Evolutionary conservation across 2,888 invertebrate species (phyloP).

Genomic region (Anarsia innoxiella): DNA sequence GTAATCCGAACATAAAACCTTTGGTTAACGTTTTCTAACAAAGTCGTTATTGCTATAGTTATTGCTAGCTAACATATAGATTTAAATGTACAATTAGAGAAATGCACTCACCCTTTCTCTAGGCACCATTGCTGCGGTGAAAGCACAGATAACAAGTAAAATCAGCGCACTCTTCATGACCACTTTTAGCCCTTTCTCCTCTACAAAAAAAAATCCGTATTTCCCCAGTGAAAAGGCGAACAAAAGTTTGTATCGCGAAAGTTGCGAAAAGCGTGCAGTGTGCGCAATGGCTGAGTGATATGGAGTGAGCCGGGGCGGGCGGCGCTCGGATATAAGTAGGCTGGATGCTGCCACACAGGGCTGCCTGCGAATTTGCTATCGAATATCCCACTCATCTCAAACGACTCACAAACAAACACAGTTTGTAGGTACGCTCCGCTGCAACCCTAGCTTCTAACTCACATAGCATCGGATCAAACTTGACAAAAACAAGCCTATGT

Average conservation of each 20-base stretch:
- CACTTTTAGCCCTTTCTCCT: too few relatives aligned
- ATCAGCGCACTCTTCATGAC: slow-evolving; percentile 40
- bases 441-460: too few relatives aligned
- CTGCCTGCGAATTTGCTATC: too few relatives aligned
- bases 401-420: too few relatives aligned
- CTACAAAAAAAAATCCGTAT: too few relatives aligned
- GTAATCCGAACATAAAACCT: too few relatives aligned
- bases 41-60: too few relatives aligned
- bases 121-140: slow-evolving; percentile 44
- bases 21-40: too few relatives aligned
- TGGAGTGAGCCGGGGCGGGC: slow-evolving; percentile 9
- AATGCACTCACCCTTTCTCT: slow-evolving; percentile 44
- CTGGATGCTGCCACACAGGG: slow-evolving; percentile 10
- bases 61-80: too few relatives aligned
- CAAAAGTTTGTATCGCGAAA: slow-evolving; percentile 8
- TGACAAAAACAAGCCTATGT: not conserved
- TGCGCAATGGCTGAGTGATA: slow-evolving; percentile 9
- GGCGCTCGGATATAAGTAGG: slow-evolving; percentile 10
- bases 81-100: not conserved
- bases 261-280: slow-evolving; percentile 17
- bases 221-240: not conserved
- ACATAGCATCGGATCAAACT: too few relatives aligned
- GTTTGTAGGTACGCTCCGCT: too few relatives aligned
- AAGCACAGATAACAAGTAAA: slow-evolving; percentile 33
- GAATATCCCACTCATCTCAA: too few relatives aligned